Evolutionary conservation across 2,888 invertebrate genomes (phyloP).

Genomic region (Cancer borealis): DNA sequence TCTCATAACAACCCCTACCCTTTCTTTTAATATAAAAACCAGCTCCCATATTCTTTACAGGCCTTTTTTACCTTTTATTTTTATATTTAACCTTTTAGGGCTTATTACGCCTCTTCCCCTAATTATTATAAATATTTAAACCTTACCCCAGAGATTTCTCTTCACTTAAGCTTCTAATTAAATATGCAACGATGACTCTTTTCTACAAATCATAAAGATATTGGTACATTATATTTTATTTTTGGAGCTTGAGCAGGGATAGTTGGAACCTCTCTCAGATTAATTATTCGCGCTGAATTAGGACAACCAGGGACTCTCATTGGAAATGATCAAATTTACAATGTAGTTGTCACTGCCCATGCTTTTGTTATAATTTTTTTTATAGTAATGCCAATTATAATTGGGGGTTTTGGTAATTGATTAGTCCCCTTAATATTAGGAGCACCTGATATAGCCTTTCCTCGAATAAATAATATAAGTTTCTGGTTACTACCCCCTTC

Average conservation of each 20-base stretch:
- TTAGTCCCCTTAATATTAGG: slow-evolving; percentile 86
- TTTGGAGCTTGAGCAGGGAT: slow-evolving; percentile 9
- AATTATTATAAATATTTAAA: too few species aligned
- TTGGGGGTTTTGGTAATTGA: slow-evolving; percentile 92
- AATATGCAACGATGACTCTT: too few species aligned
- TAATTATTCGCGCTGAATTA: slow-evolving; percentile 42
- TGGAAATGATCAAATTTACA: slow-evolving; percentile 83
- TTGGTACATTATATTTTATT: background rate
- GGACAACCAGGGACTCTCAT: slow-evolving; percentile 50
- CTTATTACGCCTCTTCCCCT: too few species aligned
- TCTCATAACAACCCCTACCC: too few species aligned
- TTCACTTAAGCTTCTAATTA: too few species aligned
- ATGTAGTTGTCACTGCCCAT: slow-evolving; percentile 89
- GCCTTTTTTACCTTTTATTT: too few species aligned
- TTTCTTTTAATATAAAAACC: too few species aligned
- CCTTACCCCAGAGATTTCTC: too few species aligned
- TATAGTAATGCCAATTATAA: slow-evolving; percentile 83
- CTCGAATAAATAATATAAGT: slow-evolving; percentile 90
- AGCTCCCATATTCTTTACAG: too few species aligned
- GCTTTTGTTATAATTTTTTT: slow-evolving; percentile 91
- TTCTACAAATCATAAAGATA: too few species aligned
- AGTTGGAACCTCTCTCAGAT: slow-evolving; percentile 40
- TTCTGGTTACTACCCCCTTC: slow-evolving; percentile 89
- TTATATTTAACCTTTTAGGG: too few species aligned
- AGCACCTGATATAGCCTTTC: slow-evolving; percentile 85